These are phyloP conservation scores for Distichodus sexfasciatus DNA, from an alignment of 2,797 vertebrate species.

Conservation along the genomic window DNA sequence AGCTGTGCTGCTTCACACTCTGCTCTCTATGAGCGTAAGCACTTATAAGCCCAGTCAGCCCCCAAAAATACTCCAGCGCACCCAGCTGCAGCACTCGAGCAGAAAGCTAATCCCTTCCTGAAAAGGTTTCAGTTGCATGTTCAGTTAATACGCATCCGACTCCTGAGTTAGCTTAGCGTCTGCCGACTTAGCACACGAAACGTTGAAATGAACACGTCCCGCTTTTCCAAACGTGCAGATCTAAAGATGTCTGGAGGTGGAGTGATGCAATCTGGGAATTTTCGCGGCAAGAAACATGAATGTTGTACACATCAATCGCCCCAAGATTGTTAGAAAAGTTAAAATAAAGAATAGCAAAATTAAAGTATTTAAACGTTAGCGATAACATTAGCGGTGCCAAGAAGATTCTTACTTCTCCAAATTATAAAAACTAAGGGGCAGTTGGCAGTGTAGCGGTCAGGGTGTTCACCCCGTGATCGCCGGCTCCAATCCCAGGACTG, in stretches of 20 bases:
- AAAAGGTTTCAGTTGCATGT: neutral
- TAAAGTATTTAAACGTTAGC: no score
- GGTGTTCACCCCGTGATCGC: no score
- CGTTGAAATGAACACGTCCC: neutral
- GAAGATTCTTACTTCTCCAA: no score
- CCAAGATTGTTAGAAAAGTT: no score
- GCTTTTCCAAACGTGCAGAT: neutral
- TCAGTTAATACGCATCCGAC: neutral
- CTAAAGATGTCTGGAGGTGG: neutral
- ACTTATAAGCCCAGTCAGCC: neutral
- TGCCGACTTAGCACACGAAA: neutral
- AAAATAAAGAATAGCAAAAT: no score
- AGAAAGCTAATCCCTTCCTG: conserved; percentile 11
- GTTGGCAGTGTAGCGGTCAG: no score
- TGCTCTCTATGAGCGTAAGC: neutral
- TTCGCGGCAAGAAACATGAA: no score
- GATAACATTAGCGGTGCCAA: no score
- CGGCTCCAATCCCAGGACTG: no score
- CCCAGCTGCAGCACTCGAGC: neutral
- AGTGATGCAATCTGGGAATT: no score
- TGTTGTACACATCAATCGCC: no score
- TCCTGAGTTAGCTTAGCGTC: neutral
- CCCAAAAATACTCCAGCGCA: neutral
- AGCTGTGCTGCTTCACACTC: neutral
- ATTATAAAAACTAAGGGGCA: no score